Base-by-base conservation (phyloP, 2,113 vertebrate species). In the Climacteris rufus region DNA sequence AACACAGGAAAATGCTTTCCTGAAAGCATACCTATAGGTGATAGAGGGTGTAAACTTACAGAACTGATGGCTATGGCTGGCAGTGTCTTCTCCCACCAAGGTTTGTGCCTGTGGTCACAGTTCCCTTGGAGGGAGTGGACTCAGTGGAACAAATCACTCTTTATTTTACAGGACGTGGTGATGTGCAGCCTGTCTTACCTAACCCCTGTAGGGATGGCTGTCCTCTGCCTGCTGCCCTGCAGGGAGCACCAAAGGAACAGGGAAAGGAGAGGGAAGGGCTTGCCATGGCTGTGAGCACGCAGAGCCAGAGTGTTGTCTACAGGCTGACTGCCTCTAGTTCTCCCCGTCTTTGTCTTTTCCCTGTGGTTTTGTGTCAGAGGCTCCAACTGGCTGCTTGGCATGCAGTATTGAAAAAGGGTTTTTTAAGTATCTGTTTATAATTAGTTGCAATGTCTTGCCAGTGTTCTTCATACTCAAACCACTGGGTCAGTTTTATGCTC, bases 221-320 rank as follows among this genome's bases (percentile, higher is more conserved):
- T 90, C 15, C 35, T 83, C 42, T 54, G 33, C 2, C 0, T 71
- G 44, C 28, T 82, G 70, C 39, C 49, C 61, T 90, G 21, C 70
- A 85, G 53, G 52, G 70, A 92, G 56, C 66, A 68, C 60, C 33
- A 76, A 75, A 37, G 80, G 39, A 84, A 20, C 0, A 0, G 31
- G 18, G 27, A 80, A 72, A 30, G 64, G 23, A 60, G 54, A 70
- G 37, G 22, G 50, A 76, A 63, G 21, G 33, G 13, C 69, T 79
- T 63, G 27, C 25, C 2, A 0, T 22, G 50, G 25, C 37, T 64
- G 7, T 39, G 57, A 78, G n/a, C 39, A 31, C 15, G 16, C 12
- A 2, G 11, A 40, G 2, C 9, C 12, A 2, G 11, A 40, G 2
- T 10, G 24, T 27, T 42, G 10, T 53, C 37, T 49, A 3, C 44